Conservation (phyloP, 2,797 vertebrate species). For the Manis crassicaudata region DNA sequence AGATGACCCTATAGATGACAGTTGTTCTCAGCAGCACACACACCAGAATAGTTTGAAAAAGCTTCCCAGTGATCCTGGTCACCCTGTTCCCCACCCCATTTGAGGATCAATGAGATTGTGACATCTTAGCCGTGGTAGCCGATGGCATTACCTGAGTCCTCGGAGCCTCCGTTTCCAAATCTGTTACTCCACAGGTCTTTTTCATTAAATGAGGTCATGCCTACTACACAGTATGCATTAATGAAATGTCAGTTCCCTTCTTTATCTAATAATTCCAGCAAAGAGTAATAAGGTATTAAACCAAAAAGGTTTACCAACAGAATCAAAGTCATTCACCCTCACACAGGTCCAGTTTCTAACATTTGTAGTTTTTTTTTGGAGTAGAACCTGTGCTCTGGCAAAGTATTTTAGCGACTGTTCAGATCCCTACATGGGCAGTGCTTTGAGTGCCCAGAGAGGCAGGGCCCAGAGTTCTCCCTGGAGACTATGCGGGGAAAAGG, state of each 20-base stretch:
- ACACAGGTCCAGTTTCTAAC: not conserved
- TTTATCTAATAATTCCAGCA: not conserved
- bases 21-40: not conserved
- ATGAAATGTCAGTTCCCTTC: not conserved
- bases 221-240: not conserved
- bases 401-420: slow-evolving; percentile 67
- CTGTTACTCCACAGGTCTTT: not conserved
- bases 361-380: slow-evolving; percentile 65
- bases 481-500: slow-evolving; percentile 84
- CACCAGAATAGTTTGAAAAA: not conserved
- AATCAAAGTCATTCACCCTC: not conserved
- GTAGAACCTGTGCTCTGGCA: slow-evolving; percentile 64
- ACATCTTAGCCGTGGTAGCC: not conserved
- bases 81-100: not conserved
- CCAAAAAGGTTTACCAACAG: not conserved
- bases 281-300: not conserved
- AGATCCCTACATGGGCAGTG: slow-evolving; percentile 67
- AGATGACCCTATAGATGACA: no score
- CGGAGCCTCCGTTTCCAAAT: not conserved
- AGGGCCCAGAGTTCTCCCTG: slow-evolving; percentile 83
- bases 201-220: not conserved
- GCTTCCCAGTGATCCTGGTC: not conserved
- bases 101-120: not conserved
- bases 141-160: not conserved
- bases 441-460: slow-evolving; percentile 81